A percentile compares a stretch with the other conserved stretches of the same genome.
Evolutionary conservation across 1,140 invertebrate genomes (phyloP).

Genomic region (Diploscapter pachys): DNA sequence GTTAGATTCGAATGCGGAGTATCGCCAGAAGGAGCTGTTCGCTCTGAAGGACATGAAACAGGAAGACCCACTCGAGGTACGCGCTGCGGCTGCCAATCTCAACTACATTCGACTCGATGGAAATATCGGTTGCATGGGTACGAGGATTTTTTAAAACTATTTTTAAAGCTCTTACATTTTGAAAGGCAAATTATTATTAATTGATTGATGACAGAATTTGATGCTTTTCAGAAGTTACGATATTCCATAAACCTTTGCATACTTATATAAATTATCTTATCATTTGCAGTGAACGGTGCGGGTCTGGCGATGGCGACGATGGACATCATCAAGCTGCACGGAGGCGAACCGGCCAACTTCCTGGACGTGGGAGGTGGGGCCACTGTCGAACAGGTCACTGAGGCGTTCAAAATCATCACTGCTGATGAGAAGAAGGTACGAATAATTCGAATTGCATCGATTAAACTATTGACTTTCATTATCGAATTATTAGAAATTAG

Average conservation of each 20-base stretch:
- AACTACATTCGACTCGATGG: conserved; percentile 96
- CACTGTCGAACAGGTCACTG: conserved; percentile 81
- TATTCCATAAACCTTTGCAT: neutral
- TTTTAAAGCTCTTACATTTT: neutral
- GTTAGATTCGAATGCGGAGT: conserved; percentile 93
- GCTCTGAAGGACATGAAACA: conserved; percentile 80
- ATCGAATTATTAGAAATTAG: neutral
- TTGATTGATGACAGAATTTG: neutral
- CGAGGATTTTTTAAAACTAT: conserved; percentile 7
- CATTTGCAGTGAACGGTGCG: conserved; percentile 80
- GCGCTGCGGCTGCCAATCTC: conserved; percentile 83
- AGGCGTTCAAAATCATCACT: conserved; percentile 90
- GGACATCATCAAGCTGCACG: conserved; percentile 59
- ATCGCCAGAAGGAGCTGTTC: conserved; percentile 86
- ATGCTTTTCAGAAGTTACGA: neutral
- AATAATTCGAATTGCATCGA: too few species aligned
- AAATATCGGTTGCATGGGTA: conserved; percentile 65
- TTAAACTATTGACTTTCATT: neutral
- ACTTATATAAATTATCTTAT: too few species aligned
- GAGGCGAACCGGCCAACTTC: conserved; percentile 82
- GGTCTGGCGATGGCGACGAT: conserved; percentile 92
- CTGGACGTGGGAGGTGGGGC: conserved; percentile 91
- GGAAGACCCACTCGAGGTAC: conserved; percentile 81
- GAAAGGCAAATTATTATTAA: neutral
- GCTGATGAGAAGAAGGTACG: conserved; percentile 66